A percentile compares a stretch with the other conserved stretches of the same genome.
Conservation (phyloP, 2,113 vertebrate genomes). For the Oreocharis arfaki region DNA sequence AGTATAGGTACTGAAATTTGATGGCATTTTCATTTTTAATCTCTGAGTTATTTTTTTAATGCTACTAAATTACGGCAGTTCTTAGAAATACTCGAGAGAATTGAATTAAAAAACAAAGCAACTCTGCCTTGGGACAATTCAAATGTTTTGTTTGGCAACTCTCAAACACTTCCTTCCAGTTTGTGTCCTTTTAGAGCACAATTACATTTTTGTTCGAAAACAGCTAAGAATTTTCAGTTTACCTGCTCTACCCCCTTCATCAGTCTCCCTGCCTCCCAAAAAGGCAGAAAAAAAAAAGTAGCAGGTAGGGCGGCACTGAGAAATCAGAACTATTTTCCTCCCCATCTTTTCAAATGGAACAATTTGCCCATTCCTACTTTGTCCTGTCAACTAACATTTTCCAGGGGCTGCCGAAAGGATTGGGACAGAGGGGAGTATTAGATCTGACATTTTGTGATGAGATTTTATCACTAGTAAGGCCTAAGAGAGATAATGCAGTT, state of each 20-base stretch:
- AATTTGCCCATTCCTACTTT: constrained; percentile 1
- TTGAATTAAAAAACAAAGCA: background rate
- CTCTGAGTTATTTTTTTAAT: background rate
- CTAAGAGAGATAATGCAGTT: background rate
- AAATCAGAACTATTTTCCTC: background rate
- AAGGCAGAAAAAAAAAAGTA: background rate
- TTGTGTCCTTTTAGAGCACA: background rate
- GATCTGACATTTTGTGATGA: background rate
- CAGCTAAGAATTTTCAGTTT: background rate
- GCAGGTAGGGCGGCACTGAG: background rate
- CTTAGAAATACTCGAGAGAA: background rate
- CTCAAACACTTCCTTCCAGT: background rate
- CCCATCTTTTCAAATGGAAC: background rate
- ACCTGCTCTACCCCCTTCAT: background rate
- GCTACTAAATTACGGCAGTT: background rate
- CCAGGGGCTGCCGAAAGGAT: background rate
- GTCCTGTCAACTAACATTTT: background rate
- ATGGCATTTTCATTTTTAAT: background rate
- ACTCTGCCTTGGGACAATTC: background rate
- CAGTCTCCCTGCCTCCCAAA: background rate
- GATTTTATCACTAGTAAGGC: background rate
- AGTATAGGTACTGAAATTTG: background rate
- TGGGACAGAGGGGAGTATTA: background rate
- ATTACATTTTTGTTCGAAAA: background rate
- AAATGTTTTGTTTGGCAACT: background rate